phyloP scores from a whole-genome alignment of 2,113 vertebrate genomes.

The Percopsis transmontana region DNA sequence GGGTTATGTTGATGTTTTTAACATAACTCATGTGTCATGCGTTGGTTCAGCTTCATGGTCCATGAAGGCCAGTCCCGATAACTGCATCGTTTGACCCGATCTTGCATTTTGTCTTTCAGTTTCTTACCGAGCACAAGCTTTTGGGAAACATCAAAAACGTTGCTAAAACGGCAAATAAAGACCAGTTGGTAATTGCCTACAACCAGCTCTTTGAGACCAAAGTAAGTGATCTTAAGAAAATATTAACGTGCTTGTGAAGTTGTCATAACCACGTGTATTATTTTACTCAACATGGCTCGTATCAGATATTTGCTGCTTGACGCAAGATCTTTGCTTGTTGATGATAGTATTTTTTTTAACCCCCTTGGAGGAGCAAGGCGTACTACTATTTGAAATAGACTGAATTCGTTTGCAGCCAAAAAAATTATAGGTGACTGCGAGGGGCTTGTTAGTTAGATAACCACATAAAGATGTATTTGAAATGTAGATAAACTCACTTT shows the following conservation, averaged over 20 bases:
- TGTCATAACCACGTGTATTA: not conserved
- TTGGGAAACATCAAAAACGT: constrained; percentile 95
- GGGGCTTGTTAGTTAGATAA: too few relatives aligned
- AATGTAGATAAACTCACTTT: not conserved
- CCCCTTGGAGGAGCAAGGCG: too few relatives aligned
- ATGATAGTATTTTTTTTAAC: too few relatives aligned
- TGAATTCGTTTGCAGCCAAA: too few relatives aligned
- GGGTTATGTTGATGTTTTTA: not conserved
- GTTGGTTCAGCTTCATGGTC: not conserved
- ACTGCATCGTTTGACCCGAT: too few relatives aligned
- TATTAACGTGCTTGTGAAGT: not conserved
- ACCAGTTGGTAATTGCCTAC: constrained; percentile 89
- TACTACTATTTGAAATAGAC: too few relatives aligned
- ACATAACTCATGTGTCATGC: too few relatives aligned
- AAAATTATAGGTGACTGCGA: not conserved
- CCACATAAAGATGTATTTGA: not conserved
- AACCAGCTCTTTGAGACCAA: constrained; percentile 89
- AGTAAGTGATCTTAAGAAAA: constrained; percentile 71
- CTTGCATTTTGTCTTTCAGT: constrained; percentile 72
- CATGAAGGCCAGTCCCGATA: too few relatives aligned
- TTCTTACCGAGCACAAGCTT: constrained; percentile 91
- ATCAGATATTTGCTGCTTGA: not conserved
- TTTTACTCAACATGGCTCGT: not conserved
- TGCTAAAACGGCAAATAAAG: constrained; percentile 92
- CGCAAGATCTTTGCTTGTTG: too few relatives aligned